Base-by-base conservation (phyloP, 2,113 vertebrate genomes). In the Uria lomvia region DNA sequence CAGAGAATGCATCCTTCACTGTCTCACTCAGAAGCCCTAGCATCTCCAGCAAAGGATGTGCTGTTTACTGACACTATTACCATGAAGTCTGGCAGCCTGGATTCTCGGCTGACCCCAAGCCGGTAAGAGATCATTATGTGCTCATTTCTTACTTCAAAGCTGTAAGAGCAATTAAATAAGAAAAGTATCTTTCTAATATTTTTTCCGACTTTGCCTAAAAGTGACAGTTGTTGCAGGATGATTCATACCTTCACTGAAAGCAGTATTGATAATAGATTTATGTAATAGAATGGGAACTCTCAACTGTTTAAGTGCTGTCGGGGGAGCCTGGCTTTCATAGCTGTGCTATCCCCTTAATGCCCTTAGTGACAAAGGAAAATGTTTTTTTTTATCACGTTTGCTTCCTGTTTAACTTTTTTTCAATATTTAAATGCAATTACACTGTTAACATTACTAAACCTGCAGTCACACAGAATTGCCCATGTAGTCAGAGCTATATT, bases 11-110 rank as follows among this genome's bases (percentile, higher is more conserved):
- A 99, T 94, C 98, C 99, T 2, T 99, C 99, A 36, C 94, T 99
- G 75, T 99, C 99, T n/a, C 99, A 99, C 94, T 99, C 99, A 12
- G 99, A 99, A 97, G 99, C 99, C 7, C 97, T 99, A 80, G 99
- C 99, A 49, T 99, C 99, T 32, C 99, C 99, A 22, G 99, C 99
- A 92, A 99, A 99, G 98, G 99, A 99, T 2, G 99, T 99, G 74
- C 98, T 99, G 32, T 99, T 99, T 94, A 99, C 99, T 8, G 99
- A 99, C 95, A 98, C 99, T n/a, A n/a, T n/a, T n/a, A n/a, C 99
- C 29, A 99, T 99, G 99, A 99, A 99, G 97, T 99, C 99, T 11
- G 99, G 99, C 94, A 99, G 99, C 97, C 98, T 99, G 96, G 99
- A 99, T 94, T 99, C 99, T 92, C 98, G 99, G 63, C 97, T 99